Evolutionary conservation across 2,888 invertebrate species (phyloP), one percentile per base, ranked within the genome.

Genomic region (Stenichneumon culpator): DNA sequence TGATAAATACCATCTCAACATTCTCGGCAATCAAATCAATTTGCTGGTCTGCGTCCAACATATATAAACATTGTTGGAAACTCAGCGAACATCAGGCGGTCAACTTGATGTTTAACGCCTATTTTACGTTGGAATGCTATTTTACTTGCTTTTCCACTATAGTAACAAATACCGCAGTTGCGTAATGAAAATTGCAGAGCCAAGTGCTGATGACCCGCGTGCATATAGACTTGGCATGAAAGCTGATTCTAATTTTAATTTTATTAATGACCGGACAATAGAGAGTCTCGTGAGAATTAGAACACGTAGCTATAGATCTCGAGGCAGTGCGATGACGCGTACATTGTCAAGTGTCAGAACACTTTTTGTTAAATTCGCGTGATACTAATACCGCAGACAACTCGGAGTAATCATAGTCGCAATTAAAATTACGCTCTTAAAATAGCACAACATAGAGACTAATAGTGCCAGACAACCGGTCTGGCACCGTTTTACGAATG

Each of bases 261-360:
- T 47, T 67, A 75, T 79, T 44, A 50, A 82, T 39, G 63, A 75
- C 60, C 79, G 74, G 19, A 82, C 79, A 85, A 84, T 84, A 60
- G 57, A 65, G 47, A 57, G 79, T 50, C 65, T 57, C 84, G 74
- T 85, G 82, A 79, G 85, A 82, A 85, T 82, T 50, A 39, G 82
- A 85, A 44, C 82, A 25, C 16, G 6, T 5, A 65, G 63, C 5
- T 19, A 75, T 75, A 36, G 19, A 7, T 52, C 67, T 25, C 16
- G 50, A n/a, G 16, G 28, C n/a, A 50, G 32, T 44, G 28, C 63
- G 36, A 70, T 54, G 22, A 52, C 47, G 39, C 25, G n/a, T 39
- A 82, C 19, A 39, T 60, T 57, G 72, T 44, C 79, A 73, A 79
- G 52, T 39, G 65, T 73, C 28, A 25, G 28, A 19, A 25, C 52